Evolutionary conservation across 1,140 invertebrate species (phyloP).

Genomic region (Dinoponera quadriceps): DNA sequence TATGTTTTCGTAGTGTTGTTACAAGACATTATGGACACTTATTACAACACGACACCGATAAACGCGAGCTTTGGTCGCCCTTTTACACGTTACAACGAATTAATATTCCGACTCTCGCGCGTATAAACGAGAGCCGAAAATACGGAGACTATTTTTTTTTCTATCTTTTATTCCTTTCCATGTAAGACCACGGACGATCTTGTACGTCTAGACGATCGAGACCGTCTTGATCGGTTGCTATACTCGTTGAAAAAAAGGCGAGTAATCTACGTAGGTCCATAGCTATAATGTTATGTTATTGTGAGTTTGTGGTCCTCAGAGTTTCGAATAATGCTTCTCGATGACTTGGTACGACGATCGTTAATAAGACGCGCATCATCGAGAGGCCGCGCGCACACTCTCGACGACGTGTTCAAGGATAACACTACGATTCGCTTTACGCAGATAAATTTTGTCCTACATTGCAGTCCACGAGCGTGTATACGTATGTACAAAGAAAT

Average conservation of each 20-base stretch:
- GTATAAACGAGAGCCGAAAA: conserved; percentile 13
- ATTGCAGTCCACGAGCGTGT: not conserved
- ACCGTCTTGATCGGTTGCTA: conserved; percentile 12
- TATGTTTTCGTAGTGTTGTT: conserved; percentile 39
- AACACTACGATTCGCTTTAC: not conserved
- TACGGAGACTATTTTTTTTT: not conserved
- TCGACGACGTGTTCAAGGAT: not conserved
- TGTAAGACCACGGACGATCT: too few species aligned
- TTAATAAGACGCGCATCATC: conserved; percentile 22
- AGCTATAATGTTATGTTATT: conserved; percentile 76
- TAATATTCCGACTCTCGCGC: conserved; percentile 34
- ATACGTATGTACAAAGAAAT: conserved; percentile 7
- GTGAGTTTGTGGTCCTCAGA: conserved; percentile 80
- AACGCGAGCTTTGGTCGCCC: conserved; percentile 10
- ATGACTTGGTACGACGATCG: conserved; percentile 15
- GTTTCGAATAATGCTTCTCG: conserved; percentile 69
- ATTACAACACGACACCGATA: conserved; percentile 74
- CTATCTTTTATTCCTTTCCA: not conserved
- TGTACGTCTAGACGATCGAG: not conserved
- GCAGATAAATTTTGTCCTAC: not conserved
- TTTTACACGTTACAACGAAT: conserved; percentile 47
- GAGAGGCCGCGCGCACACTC: not conserved
- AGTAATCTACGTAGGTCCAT: conserved; percentile 42
- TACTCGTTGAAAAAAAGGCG: conserved; percentile 12
- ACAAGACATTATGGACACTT: conserved; percentile 71